Conservation (phyloP, 2,888 invertebrate species). For the Diploptera punctata region DNA sequence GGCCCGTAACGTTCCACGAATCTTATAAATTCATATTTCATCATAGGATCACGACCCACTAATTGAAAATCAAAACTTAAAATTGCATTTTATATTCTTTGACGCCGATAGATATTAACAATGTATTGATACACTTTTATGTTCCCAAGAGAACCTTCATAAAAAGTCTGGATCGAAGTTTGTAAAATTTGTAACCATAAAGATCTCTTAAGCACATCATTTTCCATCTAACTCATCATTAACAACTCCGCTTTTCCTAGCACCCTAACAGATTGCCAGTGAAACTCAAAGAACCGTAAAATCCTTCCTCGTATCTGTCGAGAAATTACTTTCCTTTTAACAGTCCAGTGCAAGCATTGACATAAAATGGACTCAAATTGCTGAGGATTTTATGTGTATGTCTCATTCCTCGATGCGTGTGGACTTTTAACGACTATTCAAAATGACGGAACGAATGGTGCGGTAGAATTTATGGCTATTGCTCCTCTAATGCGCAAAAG, state of each 20-base stretch:
- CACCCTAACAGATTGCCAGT: conserved; percentile 18
- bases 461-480: conserved; percentile 6
- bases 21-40: no score
- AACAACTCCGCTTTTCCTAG: background rate
- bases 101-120: no score
- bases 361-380: conserved; percentile 28
- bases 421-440: conserved; percentile 23
- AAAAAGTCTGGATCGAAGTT: no score
- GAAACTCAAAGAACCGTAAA: conserved; percentile 15
- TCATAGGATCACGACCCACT: no score
- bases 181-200: no score
- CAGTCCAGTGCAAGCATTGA: background rate
- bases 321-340: conserved; percentile 19
- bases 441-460: conserved; percentile 24
- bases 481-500: conserved; percentile 12
- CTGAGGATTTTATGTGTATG: conserved; percentile 27
- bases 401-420: background rate
- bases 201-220: no score
- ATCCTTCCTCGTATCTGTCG: background rate
- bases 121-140: no score
- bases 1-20: no score
- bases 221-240: no score
- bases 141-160: no score
- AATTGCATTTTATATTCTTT: no score
- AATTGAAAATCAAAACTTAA: no score